A percentile compares a stretch with the other conserved stretches of the same genome.
phyloP scores from a whole-genome alignment of 2,888 invertebrate species.

The Branchipolynoe longqiensis region DNA sequence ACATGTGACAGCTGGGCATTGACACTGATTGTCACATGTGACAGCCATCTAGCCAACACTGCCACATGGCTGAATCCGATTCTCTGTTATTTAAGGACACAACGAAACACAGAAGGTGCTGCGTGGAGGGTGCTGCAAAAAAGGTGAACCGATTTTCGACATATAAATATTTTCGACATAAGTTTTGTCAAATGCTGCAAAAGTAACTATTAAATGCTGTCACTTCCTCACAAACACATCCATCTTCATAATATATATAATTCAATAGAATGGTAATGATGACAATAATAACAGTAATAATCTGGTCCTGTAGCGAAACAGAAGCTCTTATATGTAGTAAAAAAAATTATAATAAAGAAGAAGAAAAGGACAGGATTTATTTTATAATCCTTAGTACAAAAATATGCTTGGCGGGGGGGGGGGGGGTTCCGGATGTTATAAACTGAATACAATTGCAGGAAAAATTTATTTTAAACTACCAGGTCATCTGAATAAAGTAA shows the following conservation, averaged over 20 bases:
- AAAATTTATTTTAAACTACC: conserved; percentile 16
- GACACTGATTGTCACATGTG: too few relatives aligned
- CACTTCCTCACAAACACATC: not conserved
- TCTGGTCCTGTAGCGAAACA: conserved; percentile 35
- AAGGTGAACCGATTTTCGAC: conserved; percentile 1
- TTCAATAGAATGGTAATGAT: conserved; percentile 17
- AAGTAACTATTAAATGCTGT: conserved; percentile 35
- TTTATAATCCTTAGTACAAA: conserved; percentile 37
- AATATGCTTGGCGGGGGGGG: too few relatives aligned
- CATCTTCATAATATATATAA: not conserved
- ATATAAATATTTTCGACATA: conserved; percentile 22
- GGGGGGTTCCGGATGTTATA: conserved; percentile 7
- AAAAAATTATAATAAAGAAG: not conserved
- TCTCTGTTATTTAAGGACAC: too few relatives aligned
- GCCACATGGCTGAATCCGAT: too few relatives aligned
- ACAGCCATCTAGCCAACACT: too few relatives aligned
- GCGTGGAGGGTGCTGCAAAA: too few relatives aligned
- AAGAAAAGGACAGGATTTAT: conserved; percentile 13
- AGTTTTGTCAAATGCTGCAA: conserved; percentile 40
- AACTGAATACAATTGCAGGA: conserved; percentile 27
- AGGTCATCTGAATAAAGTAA: conserved; percentile 26
- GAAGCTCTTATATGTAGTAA: too few relatives aligned
- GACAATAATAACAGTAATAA: not conserved
- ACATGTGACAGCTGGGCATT: too few relatives aligned
- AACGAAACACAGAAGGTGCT: too few relatives aligned